Percentiles rank a stretch among this genome's conserved stretches.
Evolutionary conservation across 1,140 invertebrate species (phyloP).

Genomic region (Plectrocnemia conspersa): DNA sequence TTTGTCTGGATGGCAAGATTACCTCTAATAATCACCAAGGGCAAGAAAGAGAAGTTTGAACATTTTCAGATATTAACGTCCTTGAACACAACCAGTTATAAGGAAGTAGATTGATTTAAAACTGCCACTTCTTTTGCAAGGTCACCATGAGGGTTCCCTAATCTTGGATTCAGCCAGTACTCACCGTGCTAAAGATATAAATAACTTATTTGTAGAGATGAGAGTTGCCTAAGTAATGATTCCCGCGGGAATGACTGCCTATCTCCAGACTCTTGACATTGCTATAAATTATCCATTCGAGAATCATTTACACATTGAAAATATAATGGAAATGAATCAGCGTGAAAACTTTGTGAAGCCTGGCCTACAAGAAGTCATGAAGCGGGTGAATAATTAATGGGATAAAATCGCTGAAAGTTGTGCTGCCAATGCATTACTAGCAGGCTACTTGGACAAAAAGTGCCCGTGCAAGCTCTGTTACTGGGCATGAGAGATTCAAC

Average conservation of each 20-base stretch:
- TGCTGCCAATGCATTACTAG: too few relatives aligned
- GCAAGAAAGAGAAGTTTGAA: too few relatives aligned
- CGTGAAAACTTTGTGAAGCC: conserved; percentile 8
- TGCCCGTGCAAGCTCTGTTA: too few relatives aligned
- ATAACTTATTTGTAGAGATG: conserved; percentile 9
- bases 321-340: conserved; percentile 6
- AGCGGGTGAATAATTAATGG: too few relatives aligned
- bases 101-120: conserved; percentile 1
- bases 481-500: too few relatives aligned
- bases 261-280: conserved; percentile 14
- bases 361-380: too few relatives aligned
- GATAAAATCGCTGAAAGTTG: too few relatives aligned
- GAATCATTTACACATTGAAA: conserved; percentile 14
- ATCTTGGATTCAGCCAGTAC: conserved; percentile 13
- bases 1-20: too few relatives aligned
- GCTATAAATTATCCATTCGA: conserved; percentile 16
- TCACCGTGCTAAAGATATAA: conserved; percentile 12
- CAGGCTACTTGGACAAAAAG: too few relatives aligned
- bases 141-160: neutral
- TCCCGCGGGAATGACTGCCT: conserved; percentile 9
- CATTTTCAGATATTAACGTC: too few relatives aligned
- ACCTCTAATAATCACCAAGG: too few relatives aligned
- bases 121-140: neutral
- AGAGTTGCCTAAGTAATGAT: conserved; percentile 16
- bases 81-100: conserved; percentile 6